Evolutionary conservation across 1,140 invertebrate species (phyloP).

Genomic region (Parapsyche elsis): DNA sequence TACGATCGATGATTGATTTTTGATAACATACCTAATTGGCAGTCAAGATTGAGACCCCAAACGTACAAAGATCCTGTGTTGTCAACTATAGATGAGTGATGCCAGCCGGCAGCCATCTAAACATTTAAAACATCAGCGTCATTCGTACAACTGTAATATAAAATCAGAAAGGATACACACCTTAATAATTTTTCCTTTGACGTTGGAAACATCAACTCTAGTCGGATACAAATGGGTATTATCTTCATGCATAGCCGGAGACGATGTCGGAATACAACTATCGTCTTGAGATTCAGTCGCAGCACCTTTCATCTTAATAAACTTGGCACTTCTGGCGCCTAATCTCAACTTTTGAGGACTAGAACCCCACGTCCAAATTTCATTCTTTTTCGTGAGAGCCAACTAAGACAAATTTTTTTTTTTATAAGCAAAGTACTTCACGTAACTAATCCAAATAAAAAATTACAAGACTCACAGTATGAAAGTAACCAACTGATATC

Average conservation of each 20-base stretch:
- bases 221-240: conserved; percentile 51
- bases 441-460: neutral
- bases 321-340: conserved; percentile 44
- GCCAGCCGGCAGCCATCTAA: conserved; percentile 74
- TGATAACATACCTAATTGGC: conserved; percentile 64
- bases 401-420: conserved; percentile 40
- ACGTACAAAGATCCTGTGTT: conserved; percentile 73
- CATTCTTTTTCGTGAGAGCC: conserved; percentile 42
- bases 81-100: conserved; percentile 76
- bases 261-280: conserved; percentile 8
- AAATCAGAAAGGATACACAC: conserved; percentile 35
- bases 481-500: conserved; percentile 52
- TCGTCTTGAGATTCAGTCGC: conserved; percentile 28
- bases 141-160: too few relatives aligned
- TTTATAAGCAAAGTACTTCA: neutral
- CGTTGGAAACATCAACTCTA: conserved; percentile 46
- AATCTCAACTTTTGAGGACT: conserved; percentile 53
- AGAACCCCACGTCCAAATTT: conserved; percentile 54
- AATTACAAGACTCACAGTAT: conserved; percentile 46
- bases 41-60: conserved; percentile 79
- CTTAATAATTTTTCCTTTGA: conserved; percentile 49
- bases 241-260: conserved; percentile 27
- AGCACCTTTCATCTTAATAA: neutral
- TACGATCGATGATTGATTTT: neutral
- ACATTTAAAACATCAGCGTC: conserved; percentile 35